phyloP scores from a whole-genome alignment of 1,140 invertebrate species.

The Ooceraea biroi region DNA sequence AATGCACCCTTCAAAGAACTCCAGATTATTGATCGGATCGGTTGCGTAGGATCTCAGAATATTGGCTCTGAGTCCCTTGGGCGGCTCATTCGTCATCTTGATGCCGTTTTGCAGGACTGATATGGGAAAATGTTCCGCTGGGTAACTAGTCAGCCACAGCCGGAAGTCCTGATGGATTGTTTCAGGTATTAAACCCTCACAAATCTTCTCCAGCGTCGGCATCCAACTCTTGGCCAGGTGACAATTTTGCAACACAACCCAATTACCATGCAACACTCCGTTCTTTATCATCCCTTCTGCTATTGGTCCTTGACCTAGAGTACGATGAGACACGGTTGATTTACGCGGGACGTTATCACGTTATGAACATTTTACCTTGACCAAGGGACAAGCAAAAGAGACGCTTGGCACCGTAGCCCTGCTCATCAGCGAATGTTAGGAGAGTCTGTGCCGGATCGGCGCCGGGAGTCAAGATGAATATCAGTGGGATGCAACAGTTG shows the following conservation, averaged over 20 bases:
- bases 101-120: slow-evolving; percentile 96
- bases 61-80: slow-evolving; percentile 92
- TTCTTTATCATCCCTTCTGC: slow-evolving; percentile 95
- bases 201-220: slow-evolving; percentile 94
- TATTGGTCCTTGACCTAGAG: slow-evolving; percentile 93
- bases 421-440: slow-evolving; percentile 96
- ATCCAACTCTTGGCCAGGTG: slow-evolving; percentile 98
- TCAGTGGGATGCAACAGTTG: slow-evolving; percentile 93
- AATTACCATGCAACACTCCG: slow-evolving; percentile 93
- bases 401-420: slow-evolving; percentile 93
- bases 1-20: slow-evolving; percentile 95
- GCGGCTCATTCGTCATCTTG: slow-evolving; percentile 98
- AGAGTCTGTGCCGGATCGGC: slow-evolving; percentile 95
- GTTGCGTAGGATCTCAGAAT: slow-evolving; percentile 92
- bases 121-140: slow-evolving; percentile 96
- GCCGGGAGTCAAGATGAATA: slow-evolving; percentile 97
- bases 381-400: slow-evolving; percentile 96
- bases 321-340: background rate
- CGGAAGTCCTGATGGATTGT: slow-evolving; percentile 95
- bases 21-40: slow-evolving; percentile 94
- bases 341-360: background rate
- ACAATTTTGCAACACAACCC: slow-evolving; percentile 98
- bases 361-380: slow-evolving; percentile 89
- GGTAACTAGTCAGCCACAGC: slow-evolving; percentile 97
- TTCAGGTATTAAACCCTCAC: slow-evolving; percentile 92